Evolutionary conservation across 2,797 vertebrate species (phyloP).

Genomic region (Agapornis canus): DNA sequence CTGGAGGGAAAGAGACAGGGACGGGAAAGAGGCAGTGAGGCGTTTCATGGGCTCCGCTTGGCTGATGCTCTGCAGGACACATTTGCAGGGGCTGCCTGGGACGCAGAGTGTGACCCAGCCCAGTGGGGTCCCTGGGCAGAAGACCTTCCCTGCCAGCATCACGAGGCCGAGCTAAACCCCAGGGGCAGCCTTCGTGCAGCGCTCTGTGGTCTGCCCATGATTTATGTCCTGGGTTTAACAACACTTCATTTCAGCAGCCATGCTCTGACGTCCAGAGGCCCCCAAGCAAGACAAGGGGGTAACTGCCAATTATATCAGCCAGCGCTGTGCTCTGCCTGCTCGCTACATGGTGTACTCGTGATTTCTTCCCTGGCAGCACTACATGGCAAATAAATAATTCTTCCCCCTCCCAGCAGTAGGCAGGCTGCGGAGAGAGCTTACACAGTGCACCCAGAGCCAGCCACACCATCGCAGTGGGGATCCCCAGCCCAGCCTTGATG

Average conservation of each 20-base stretch:
- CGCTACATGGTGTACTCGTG: accelerated
- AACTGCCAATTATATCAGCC: background rate
- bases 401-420: background rate
- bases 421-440: background rate
- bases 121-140: background rate
- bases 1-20: background rate
- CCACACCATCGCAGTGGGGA: accelerated
- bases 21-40: background rate
- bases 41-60: background rate
- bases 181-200: background rate
- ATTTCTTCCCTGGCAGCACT: background rate
- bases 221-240: background rate
- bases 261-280: accelerated
- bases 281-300: background rate
- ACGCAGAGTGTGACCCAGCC: background rate
- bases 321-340: background rate
- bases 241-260: background rate
- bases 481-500: background rate
- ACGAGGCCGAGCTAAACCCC: background rate
- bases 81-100: background rate
- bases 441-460: accelerated
- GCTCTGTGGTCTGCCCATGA: background rate
- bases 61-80: background rate
- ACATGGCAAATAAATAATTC: background rate
- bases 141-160: background rate